Evolutionary conservation across 2,888 invertebrate species (phyloP).

Genomic region (Aproaerema taeniolella): DNA sequence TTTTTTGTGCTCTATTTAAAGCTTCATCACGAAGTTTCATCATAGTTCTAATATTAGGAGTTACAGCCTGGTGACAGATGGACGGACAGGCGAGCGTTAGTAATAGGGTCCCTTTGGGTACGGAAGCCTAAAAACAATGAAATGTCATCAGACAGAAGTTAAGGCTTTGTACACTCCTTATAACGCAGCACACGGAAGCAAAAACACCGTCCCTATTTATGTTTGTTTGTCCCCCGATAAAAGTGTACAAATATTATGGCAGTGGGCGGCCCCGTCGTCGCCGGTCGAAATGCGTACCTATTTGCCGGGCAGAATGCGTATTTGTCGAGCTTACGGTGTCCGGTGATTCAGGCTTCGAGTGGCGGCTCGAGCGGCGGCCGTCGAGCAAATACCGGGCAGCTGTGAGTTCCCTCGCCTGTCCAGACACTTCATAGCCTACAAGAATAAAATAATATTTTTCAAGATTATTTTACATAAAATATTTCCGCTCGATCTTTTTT

Average conservation of each 20-base stretch:
- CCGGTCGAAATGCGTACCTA: conserved; percentile 11
- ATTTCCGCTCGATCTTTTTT: too few relatives aligned
- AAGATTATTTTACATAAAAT: too few relatives aligned
- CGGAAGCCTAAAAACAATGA: background rate
- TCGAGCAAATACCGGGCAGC: too few relatives aligned
- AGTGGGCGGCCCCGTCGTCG: too few relatives aligned
- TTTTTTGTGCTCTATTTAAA: too few relatives aligned
- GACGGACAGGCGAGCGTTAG: background rate
- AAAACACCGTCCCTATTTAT: conserved; percentile 17
- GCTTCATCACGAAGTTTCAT: too few relatives aligned
- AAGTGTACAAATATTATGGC: conserved; percentile 25
- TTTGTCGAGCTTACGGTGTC: conserved; percentile 18
- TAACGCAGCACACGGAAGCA: conserved; percentile 7
- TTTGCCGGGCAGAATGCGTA: conserved; percentile 18
- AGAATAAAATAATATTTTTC: too few relatives aligned
- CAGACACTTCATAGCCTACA: too few relatives aligned
- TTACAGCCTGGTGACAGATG: background rate
- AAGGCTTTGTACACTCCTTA: too few relatives aligned
- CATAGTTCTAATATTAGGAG: too few relatives aligned
- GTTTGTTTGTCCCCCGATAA: conserved; percentile 21
- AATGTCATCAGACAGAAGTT: too few relatives aligned
- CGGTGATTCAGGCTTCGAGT: conserved; percentile 16
- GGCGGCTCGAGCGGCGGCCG: background rate
- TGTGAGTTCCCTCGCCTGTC: too few relatives aligned
- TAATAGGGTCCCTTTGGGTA: background rate